Conservation (phyloP, 2,113 vertebrate species). For the Artemisiospiza belli region DNA sequence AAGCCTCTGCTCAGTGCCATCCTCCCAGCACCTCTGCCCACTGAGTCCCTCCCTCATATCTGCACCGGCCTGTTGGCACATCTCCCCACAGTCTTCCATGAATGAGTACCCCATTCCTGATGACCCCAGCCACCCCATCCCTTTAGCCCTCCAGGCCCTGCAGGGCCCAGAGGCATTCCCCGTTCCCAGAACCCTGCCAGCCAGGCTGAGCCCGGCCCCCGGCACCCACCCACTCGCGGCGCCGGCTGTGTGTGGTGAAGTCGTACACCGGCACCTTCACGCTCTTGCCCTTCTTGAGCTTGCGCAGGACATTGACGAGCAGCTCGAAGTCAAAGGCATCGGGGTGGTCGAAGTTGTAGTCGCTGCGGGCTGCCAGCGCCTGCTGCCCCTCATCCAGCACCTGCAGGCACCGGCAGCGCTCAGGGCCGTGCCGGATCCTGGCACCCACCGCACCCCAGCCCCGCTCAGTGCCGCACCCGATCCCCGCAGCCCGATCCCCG, state of each 20-base stretch:
- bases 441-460: neutral
- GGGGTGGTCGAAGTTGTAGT: constrained; percentile 92
- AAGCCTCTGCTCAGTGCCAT: neutral
- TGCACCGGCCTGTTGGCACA: too few relatives aligned
- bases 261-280: constrained; percentile 90
- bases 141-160: neutral
- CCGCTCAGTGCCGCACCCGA: fast-evolving
- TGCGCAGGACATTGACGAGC: constrained; percentile 82
- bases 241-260: constrained; percentile 85
- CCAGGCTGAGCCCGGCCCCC: neutral
- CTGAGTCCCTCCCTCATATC: too few relatives aligned
- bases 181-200: fast-evolving
- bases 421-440: neutral
- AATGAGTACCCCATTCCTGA: too few relatives aligned
- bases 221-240: constrained; percentile 86
- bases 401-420: constrained; percentile 21
- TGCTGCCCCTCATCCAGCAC: constrained; percentile 86
- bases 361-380: constrained; percentile 81
- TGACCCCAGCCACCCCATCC: too few relatives aligned
- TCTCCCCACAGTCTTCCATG: too few relatives aligned
- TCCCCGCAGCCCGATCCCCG: neutral
- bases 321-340: constrained; percentile 92
- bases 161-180: fast-evolving
- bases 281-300: constrained; percentile 91
- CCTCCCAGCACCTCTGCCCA: too few relatives aligned